Conservation (phyloP, 2,113 vertebrate genomes). For the Procapra przewalskii region DNA sequence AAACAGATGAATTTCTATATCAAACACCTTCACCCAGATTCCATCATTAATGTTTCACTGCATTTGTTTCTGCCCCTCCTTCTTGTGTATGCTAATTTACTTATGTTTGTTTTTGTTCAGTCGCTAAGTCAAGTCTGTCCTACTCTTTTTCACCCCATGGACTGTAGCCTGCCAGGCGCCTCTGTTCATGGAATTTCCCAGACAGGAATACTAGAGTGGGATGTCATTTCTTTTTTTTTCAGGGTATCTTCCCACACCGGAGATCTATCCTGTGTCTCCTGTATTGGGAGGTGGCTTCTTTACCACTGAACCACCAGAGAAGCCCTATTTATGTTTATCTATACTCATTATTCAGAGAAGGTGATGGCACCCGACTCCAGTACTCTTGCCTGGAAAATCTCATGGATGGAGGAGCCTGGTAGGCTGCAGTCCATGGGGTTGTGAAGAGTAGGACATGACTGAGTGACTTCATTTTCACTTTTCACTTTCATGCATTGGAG, state of each 20-base stretch:
- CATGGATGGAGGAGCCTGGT: not conserved
- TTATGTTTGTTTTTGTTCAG: not conserved
- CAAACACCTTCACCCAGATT: too few species aligned
- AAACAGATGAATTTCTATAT: not conserved
- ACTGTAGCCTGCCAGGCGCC: not conserved
- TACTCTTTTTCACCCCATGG: not conserved
- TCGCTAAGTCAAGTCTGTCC: not conserved
- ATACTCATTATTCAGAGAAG: not conserved
- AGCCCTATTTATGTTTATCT: not conserved
- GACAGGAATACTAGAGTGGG: not conserved
- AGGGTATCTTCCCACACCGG: not conserved
- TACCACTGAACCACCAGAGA: not conserved
- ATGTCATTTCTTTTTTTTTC: not conserved
- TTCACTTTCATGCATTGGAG: not conserved
- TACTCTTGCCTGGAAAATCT: not conserved
- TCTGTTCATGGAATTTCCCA: not conserved
- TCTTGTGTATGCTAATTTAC: not conserved
- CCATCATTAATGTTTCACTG: not conserved
- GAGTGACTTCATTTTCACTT: too few species aligned
- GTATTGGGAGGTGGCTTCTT: not conserved
- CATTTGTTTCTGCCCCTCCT: not conserved
- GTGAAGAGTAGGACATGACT: accelerated
- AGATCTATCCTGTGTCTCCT: not conserved
- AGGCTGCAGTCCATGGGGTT: too few species aligned
- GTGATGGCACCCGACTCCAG: not conserved